Base-by-base conservation (phyloP, 2,113 vertebrate species). In the Heliornis fulica region DNA sequence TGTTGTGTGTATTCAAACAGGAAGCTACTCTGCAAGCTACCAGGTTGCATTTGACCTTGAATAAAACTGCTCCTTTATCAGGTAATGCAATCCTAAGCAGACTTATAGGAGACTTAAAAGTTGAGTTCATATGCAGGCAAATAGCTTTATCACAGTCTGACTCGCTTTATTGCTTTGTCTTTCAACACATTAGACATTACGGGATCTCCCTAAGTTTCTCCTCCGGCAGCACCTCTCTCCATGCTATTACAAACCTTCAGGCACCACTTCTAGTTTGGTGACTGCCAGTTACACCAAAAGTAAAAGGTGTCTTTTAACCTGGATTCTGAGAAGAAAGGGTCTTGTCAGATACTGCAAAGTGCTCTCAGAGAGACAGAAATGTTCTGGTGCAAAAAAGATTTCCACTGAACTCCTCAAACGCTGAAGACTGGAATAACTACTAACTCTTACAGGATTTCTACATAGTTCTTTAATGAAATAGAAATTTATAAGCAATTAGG, bases 101-200 rank as follows among this genome's bases (percentile, higher is more conserved):
- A 53, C 57, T 87, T 61, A 56, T 0, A 59, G 43, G 65, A 91
- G 31, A 64, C 50, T 38, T 70, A 20, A 46, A 40, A 40, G 22
- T 40, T 87, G 71, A 59, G 75, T 94, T 93, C 68, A 66, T 61
- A 90, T 57, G 60, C 76, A 96, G 63, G 72, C 71, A 96, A 96
- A 91, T 54, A 66, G 63, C 46, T 78, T 92, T 45, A 86, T 61
- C 77, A 51, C 32, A 2, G 4, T 69, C 68, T 78, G 56, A 45
- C 71, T 90, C 17, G 36, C 34, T 80, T 87, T 54, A 77, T 90
- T 85, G 82, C 59, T 94, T 89, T 87, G 50, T 87, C 66, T 94
- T 88, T 86, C 71, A 88, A 77, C 19, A 76, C 8, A 0, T 72
- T 68, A 87, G 53, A 57, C 4, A 4, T 63, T 50, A 77, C 1